Percentiles rank a stretch among this genome's conserved stretches.
Conservation (phyloP, 2,888 invertebrate species). For the Gisinianus flammeolus region DNA sequence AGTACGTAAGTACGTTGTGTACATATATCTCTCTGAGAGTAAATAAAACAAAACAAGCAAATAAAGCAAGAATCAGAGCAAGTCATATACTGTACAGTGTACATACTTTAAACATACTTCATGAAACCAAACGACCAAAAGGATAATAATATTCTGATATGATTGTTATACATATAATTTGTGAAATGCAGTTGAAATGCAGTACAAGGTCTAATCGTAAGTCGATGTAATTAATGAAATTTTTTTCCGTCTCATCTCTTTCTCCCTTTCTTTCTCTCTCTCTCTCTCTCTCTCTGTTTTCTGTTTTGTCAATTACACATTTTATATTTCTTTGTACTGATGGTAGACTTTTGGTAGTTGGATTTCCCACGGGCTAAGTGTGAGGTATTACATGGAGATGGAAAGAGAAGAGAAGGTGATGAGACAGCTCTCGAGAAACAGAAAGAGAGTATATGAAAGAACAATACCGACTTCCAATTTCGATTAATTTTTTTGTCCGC, state of each 20-base stretch:
- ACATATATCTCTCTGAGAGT: too few species aligned
- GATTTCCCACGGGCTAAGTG: conserved; percentile 34
- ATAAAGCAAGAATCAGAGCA: too few species aligned
- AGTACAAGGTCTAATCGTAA: too few species aligned
- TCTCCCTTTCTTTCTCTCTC: background rate
- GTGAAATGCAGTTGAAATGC: too few species aligned
- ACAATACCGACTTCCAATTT: conserved; percentile 48
- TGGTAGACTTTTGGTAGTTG: background rate
- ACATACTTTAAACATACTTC: too few species aligned
- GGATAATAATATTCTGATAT: too few species aligned
- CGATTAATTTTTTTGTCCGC: conserved; percentile 47
- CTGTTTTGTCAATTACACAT: background rate
- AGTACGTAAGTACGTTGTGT: too few species aligned
- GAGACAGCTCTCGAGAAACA: conserved; percentile 31
- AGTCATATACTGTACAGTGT: too few species aligned
- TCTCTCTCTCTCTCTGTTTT: too few species aligned
- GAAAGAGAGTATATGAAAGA: conserved; percentile 30
- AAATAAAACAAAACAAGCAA: too few species aligned
- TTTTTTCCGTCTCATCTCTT: background rate
- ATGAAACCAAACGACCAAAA: too few species aligned
- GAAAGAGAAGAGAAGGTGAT: conserved; percentile 10
- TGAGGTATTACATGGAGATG: background rate
- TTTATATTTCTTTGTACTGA: conserved; percentile 1
- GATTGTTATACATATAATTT: too few species aligned
- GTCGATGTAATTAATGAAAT: background rate